Evolutionary conservation across 2,113 vertebrate species (phyloP).

Genomic region (Okapia johnstoni): DNA sequence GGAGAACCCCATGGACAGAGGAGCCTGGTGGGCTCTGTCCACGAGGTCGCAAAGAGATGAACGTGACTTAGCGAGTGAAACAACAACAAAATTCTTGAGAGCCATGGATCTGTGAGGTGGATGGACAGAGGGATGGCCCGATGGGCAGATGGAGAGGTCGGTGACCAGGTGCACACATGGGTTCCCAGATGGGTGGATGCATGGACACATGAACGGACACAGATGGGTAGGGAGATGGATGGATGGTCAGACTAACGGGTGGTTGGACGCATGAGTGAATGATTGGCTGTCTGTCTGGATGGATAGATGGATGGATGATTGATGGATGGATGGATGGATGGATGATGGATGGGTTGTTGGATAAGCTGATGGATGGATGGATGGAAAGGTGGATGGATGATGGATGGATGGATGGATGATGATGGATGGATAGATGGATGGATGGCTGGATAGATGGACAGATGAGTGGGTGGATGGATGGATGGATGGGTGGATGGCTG

Average conservation of each 20-base stretch:
- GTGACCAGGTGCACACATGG: background rate
- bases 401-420: no score
- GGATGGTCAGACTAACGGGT: background rate
- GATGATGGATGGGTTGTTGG: background rate
- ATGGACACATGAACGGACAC: background rate
- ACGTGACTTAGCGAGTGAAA: background rate
- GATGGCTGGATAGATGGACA: background rate
- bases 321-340: no score
- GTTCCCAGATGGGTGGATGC: background rate
- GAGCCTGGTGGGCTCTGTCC: background rate
- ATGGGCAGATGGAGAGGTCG: background rate
- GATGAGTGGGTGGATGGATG: no score
- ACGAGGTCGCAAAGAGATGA: background rate
- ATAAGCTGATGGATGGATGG: no score
- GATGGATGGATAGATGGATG: background rate
- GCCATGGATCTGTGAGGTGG: fast-evolving
- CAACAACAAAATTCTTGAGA: background rate
- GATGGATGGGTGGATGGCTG: background rate
- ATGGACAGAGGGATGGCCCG: background rate
- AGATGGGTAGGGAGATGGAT: no score
- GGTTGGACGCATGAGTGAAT: fast-evolving
- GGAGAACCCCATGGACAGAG: background rate
- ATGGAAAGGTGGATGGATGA: background rate
- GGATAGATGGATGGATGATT: background rate
- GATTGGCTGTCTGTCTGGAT: fast-evolving